Percentiles rank a stretch among this genome's conserved stretches.
Conservation (phyloP, 2,797 vertebrate genomes). For the Microchirus variegatus region DNA sequence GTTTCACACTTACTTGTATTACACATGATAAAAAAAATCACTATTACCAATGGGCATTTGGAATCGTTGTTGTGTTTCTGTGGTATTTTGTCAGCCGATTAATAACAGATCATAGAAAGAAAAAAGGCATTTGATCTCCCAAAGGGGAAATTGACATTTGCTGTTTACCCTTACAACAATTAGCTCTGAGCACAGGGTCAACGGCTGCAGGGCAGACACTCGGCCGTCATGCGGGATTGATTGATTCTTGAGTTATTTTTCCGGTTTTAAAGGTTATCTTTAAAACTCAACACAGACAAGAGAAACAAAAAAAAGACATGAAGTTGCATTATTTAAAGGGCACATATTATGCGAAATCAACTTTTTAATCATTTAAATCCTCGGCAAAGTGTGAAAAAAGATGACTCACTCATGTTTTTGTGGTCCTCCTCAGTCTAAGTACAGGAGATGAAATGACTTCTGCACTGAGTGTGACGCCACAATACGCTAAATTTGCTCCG, state of each 20-base stretch:
- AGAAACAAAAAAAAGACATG: neutral
- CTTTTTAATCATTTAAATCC: too few relatives aligned
- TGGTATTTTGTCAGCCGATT: neutral
- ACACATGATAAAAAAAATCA: too few relatives aligned
- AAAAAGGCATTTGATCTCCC: constrained; percentile 25
- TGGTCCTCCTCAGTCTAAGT: too few relatives aligned
- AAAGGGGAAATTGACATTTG: constrained; percentile 28
- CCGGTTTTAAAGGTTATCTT: constrained; percentile 16
- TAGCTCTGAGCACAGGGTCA: constrained; percentile 49
- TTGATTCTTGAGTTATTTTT: constrained; percentile 31
- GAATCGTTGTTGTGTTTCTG: neutral
- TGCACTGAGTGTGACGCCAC: too few relatives aligned
- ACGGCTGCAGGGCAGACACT: constrained; percentile 51
- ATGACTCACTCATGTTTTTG: too few relatives aligned
- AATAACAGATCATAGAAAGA: neutral
- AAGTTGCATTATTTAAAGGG: neutral
- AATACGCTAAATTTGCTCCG: too few relatives aligned
- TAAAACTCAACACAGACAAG: neutral
- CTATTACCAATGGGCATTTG: too few relatives aligned
- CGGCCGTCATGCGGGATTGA: constrained; percentile 57
- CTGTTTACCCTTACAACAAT: constrained; percentile 28
- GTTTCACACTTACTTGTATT: too few relatives aligned
- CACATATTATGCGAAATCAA: too few relatives aligned
- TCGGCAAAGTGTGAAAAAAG: too few relatives aligned
- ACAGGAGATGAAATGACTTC: too few relatives aligned